These are phyloP conservation scores for Apteryx mantelli DNA, from an alignment of 2,113 vertebrate species.

Conservation along the genomic window DNA sequence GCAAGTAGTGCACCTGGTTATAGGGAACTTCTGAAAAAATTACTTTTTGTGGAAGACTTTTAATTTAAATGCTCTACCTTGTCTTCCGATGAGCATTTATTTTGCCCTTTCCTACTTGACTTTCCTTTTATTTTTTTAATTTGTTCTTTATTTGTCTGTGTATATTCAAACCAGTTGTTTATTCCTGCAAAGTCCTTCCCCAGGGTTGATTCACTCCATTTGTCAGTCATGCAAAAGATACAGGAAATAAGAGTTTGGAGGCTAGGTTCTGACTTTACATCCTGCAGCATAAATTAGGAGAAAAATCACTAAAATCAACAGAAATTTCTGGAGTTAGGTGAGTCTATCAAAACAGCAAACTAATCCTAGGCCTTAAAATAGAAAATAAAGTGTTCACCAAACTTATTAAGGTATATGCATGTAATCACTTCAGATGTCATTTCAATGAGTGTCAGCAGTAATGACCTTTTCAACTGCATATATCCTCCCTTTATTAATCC, in stretches of 20 bases:
- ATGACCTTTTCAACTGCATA: slow-evolving; percentile 1
- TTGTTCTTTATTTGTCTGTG: background rate
- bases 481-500: background rate
- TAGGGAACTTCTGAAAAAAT: background rate
- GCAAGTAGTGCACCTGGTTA: background rate
- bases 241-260: background rate
- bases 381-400: slow-evolving; percentile 11
- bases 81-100: background rate
- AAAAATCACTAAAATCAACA: background rate
- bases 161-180: background rate
- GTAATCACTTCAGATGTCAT: background rate
- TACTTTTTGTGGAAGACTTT: background rate
- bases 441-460: background rate
- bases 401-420: background rate
- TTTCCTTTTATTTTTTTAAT: background rate
- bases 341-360: background rate
- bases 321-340: background rate
- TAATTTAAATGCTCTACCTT: background rate
- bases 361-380: background rate
- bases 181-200: background rate
- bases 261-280: background rate
- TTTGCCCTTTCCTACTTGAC: background rate
- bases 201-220: background rate
- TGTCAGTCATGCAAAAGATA: background rate
- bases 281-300: background rate